A percentile compares a stretch with the other conserved stretches of the same genome.
phyloP scores from a whole-genome alignment of 2,113 vertebrate species.

The Peromyscus maniculatus region DNA sequence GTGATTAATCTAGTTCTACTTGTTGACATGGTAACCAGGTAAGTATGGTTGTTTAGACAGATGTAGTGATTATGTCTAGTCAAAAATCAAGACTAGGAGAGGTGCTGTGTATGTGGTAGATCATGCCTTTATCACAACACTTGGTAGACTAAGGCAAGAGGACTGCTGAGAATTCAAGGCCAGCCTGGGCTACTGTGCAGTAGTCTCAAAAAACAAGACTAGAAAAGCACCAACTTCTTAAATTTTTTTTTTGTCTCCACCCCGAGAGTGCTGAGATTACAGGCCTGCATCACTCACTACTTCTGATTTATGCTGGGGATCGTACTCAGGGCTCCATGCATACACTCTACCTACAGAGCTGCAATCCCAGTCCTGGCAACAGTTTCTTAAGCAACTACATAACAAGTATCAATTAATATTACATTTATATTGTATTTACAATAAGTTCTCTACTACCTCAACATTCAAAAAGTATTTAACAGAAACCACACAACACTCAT shows the following conservation, averaged over 20 bases:
- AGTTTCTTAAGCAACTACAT: not conserved
- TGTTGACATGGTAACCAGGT: not conserved
- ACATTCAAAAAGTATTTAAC: not conserved
- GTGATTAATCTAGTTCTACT: not conserved
- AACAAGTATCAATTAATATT: not conserved
- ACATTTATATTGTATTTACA: not conserved
- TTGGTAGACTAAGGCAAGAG: not conserved
- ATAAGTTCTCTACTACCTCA: slow-evolving; percentile 11
- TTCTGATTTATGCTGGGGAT: not conserved
- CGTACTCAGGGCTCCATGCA: not conserved
- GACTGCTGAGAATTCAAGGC: not conserved
- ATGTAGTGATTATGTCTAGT: not conserved
- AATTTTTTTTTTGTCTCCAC: not conserved
- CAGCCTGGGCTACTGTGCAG: not conserved
- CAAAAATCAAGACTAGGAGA: slow-evolving; percentile 17
- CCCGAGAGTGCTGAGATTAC: not conserved
- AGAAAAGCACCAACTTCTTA: not conserved
- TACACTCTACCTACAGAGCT: not conserved
- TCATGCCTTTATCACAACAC: not conserved
- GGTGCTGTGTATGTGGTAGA: not conserved
- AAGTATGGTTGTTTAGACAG: not conserved
- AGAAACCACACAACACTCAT: slow-evolving; percentile 27
- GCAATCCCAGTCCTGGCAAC: not conserved
- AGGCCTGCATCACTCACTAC: not conserved
- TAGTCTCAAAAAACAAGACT: not conserved